Conservation (phyloP, 2,113 vertebrate species). For the Oxygymnocypris stewartii region DNA sequence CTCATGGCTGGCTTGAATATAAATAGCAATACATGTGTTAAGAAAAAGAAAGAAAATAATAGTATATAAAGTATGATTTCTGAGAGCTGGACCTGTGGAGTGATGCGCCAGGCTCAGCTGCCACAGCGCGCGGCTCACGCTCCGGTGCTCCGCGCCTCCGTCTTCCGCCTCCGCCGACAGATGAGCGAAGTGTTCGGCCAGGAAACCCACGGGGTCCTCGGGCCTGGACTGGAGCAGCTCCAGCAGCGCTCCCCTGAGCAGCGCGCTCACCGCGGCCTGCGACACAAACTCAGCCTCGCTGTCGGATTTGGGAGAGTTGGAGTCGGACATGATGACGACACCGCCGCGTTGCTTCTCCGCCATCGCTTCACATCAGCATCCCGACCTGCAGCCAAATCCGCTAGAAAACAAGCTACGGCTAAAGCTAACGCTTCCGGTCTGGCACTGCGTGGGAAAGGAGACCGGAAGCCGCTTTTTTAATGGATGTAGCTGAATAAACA, state of each 20-base stretch:
- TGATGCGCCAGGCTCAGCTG: constrained; percentile 77
- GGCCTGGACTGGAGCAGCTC: constrained; percentile 87
- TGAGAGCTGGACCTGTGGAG: constrained; percentile 72
- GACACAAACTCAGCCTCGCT: constrained; percentile 80
- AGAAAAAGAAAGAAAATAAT: neutral
- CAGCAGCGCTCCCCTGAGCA: constrained; percentile 84
- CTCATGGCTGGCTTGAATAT: neutral
- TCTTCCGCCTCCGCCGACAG: constrained; percentile 72
- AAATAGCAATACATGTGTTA: neutral
- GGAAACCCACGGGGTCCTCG: constrained; percentile 86
- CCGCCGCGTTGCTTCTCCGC: constrained; percentile 82
- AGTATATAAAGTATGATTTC: neutral
- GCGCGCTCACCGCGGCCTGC: constrained; percentile 79
- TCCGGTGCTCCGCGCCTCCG: constrained; percentile 67
- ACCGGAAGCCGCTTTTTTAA: no score
- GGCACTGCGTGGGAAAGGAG: no score
- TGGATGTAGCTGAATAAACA: no score
- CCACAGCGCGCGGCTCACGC: constrained; percentile 75
- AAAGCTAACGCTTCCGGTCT: no score
- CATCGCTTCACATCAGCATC: constrained; percentile 66
- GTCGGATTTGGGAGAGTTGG: constrained; percentile 65
- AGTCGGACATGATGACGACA: constrained; percentile 54
- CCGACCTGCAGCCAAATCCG: neutral
- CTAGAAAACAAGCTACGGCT: no score
- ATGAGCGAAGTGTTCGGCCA: constrained; percentile 89